A percentile compares a stretch with the other conserved stretches of the same genome.
Evolutionary conservation across 2,113 vertebrate genomes (phyloP).

Genomic region (Butorides virescens): DNA sequence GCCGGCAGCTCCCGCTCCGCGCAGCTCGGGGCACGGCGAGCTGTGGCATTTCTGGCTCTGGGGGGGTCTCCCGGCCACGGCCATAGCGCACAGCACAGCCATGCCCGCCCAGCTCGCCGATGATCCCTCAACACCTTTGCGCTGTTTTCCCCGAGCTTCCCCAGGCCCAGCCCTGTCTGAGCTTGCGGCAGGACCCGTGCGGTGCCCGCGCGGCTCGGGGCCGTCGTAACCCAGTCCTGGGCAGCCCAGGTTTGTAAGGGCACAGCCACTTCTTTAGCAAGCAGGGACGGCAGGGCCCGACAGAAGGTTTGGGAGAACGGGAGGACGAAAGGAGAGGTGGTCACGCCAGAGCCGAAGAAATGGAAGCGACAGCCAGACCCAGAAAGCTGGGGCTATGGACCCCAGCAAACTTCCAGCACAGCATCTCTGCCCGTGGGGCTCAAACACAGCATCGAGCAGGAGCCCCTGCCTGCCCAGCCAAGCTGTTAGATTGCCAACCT

Average conservation of each 20-base stretch:
- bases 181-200: not conserved
- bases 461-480: not conserved
- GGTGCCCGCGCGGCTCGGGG: fast-evolving
- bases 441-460: fast-evolving
- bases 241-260: not conserved
- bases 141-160: not conserved
- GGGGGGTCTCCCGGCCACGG: not conserved
- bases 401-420: not conserved
- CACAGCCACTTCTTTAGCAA: not conserved
- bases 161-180: not conserved
- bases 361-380: not conserved
- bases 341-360: not conserved
- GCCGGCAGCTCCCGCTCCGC: not conserved
- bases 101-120: not conserved
- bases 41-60: not conserved
- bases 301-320: not conserved
- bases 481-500: not conserved
- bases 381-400: not conserved
- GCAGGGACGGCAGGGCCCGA: not conserved
- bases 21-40: fast-evolving
- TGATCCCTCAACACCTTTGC: not conserved
- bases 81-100: not conserved
- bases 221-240: not conserved
- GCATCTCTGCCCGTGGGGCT: not conserved
- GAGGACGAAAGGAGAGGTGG: not conserved